Evolutionary conservation across 2,113 vertebrate genomes (phyloP).

Genomic region (Caracal caracal): DNA sequence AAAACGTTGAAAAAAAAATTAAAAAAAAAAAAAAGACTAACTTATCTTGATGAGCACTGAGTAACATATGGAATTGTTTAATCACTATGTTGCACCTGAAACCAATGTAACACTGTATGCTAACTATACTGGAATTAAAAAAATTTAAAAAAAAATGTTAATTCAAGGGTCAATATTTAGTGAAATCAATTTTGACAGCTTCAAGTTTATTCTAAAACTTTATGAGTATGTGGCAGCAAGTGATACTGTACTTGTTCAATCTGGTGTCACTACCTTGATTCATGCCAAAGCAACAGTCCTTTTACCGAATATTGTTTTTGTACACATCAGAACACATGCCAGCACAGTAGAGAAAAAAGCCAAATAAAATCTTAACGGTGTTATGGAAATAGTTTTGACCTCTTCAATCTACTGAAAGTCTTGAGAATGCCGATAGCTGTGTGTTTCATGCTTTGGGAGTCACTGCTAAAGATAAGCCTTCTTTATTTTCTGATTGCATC

Average conservation of each 20-base stretch:
- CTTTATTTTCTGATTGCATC: neutral
- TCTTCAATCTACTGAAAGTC: neutral
- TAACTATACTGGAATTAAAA: too few species aligned
- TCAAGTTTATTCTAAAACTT: conserved; percentile 4
- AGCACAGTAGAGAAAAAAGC: neutral
- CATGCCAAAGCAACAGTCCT: neutral
- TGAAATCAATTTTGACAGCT: neutral
- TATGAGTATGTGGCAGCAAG: neutral
- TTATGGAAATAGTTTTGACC: neutral
- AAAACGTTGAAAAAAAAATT: too few species aligned
- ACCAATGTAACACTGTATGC: too few species aligned
- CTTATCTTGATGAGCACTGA: too few species aligned
- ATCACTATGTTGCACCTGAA: too few species aligned
- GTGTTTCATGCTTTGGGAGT: neutral
- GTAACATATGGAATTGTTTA: too few species aligned
- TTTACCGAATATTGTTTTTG: neutral
- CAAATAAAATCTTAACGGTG: neutral
- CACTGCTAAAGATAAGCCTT: neutral
- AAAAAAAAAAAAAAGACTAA: too few species aligned
- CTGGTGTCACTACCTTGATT: neutral
- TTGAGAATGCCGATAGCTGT: neutral
- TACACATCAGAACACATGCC: neutral
- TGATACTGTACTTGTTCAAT: neutral
- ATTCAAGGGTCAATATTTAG: neutral
- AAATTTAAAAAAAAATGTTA: conserved; percentile 25